Base-by-base conservation (phyloP, 2,797 vertebrate genomes). In the Scolopax bukidnonensis region DNA sequence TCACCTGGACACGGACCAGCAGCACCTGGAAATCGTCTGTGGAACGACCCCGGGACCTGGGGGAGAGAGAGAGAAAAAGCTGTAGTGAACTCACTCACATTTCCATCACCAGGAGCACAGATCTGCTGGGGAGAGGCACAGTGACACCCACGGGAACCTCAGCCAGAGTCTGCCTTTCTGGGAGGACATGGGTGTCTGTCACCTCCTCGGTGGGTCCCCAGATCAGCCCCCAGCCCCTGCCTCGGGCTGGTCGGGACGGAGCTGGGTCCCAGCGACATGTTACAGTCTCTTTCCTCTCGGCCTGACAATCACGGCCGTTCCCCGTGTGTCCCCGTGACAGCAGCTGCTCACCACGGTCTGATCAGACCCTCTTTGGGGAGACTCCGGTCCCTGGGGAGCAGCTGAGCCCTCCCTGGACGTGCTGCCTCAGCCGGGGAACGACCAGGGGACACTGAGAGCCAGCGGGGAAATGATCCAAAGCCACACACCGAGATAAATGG, bases 151-250 rank as follows among this genome's bases (percentile, higher is more conserved):
- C 57, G 36, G 33, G 63, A 23, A 77, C 11, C 13, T 43, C 80
- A 70, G 67, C 53, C 19, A 33, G 71, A 50, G 33, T 54, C 57
- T 48, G 53, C 43, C 15, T 65, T 73, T 12, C 51, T 21, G 73
- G 16, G 21, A 4, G 2, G 24, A 2, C 1, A 3, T n/a, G 25
- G 1, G 7, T 18, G 73, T 36, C 71, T 27, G 25, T 0, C 38
- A 36, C 60, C 43, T 68, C 8, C 2, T 3, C 87, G 27, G 3
- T 6, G 5, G 27, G 59, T 68, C 56, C 78, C 25, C 50, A 76
- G 63, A 64, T 11, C 21, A 23, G 15, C 0, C 40, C 32, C 36
- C 64, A 67, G n/a, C 53, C 21, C 2, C 38, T 40, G 40, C 36
- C 21, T 5, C 1, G 23, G 48, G 20, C 36, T 24, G 16, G 36